Conservation (phyloP, 2,888 invertebrate species). For the Tipula unca region DNA sequence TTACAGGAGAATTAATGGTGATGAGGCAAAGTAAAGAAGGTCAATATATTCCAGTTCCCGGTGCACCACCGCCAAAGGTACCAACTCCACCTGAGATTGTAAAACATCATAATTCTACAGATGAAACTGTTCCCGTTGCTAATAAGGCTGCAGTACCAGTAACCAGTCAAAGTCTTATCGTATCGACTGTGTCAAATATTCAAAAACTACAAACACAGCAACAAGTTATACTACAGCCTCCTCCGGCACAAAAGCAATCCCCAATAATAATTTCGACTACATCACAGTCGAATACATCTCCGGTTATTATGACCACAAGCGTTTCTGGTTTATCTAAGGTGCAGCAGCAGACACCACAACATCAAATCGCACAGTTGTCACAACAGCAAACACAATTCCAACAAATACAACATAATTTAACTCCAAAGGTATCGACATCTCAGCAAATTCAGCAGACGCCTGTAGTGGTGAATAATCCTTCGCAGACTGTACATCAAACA, state of each 20-base stretch:
- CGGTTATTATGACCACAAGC: background rate
- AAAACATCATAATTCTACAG: background rate
- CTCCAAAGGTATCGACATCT: background rate
- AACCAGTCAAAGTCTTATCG: background rate
- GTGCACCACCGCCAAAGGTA: constrained; percentile 23
- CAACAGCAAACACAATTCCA: background rate
- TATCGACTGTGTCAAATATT: background rate
- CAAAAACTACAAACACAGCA: background rate
- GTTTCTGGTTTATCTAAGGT: background rate
- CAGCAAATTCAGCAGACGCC: background rate
- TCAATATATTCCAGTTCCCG: constrained; percentile 51
- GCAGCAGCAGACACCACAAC: background rate
- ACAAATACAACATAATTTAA: background rate
- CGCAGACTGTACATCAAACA: background rate
- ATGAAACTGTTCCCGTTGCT: background rate
- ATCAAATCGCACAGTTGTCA: background rate
- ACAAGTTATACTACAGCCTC: background rate
- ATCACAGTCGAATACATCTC: background rate
- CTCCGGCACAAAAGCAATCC: background rate
- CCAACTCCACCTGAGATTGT: background rate
- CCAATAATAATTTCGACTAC: background rate
- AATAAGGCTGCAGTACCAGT: background rate
- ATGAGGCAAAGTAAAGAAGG: constrained; percentile 64
- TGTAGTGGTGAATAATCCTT: background rate
- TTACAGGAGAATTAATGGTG: constrained; percentile 61